phyloP scores from a whole-genome alignment of 2,113 vertebrate genomes.

The Triplophysa rosa region DNA sequence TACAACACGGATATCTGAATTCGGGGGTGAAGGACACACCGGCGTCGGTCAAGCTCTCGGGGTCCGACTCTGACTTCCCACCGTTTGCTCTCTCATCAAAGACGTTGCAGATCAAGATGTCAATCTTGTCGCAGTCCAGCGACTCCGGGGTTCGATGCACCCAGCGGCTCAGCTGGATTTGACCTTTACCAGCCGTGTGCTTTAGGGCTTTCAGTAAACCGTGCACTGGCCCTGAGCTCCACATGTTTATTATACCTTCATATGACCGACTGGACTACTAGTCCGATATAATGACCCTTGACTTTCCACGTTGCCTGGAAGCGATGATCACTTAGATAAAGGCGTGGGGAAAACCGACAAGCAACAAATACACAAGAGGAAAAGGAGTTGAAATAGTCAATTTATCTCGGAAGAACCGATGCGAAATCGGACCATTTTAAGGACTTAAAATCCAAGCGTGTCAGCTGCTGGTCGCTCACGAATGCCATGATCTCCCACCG shows the following conservation, averaged over 20 bases:
- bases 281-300: conserved; percentile 14
- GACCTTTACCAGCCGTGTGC: conserved; percentile 71
- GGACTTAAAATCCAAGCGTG: conserved; percentile 44
- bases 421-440: conserved; percentile 52
- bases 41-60: conserved; percentile 52
- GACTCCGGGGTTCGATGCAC: conserved; percentile 73
- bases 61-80: conserved; percentile 63
- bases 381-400: neutral
- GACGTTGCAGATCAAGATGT: conserved; percentile 74
- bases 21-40: conserved; percentile 65
- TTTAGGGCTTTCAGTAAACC: conserved; percentile 72
- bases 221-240: conserved; percentile 69
- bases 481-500: conserved; percentile 59
- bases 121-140: conserved; percentile 74
- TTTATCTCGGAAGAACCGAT: conserved; percentile 68
- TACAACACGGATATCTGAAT: conserved; percentile 78
- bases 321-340: neutral
- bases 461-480: conserved; percentile 39
- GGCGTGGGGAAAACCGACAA: neutral
- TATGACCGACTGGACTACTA: neutral
- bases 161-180: conserved; percentile 76
- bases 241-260: conserved; percentile 66
- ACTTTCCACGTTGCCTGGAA: conserved; percentile 13
- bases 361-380: neutral
- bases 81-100: conserved; percentile 70